Evolutionary conservation across 2,888 invertebrate genomes (phyloP), one percentile per base, ranked within the genome.

Genomic region (Sphaerophoria taeniata): DNA sequence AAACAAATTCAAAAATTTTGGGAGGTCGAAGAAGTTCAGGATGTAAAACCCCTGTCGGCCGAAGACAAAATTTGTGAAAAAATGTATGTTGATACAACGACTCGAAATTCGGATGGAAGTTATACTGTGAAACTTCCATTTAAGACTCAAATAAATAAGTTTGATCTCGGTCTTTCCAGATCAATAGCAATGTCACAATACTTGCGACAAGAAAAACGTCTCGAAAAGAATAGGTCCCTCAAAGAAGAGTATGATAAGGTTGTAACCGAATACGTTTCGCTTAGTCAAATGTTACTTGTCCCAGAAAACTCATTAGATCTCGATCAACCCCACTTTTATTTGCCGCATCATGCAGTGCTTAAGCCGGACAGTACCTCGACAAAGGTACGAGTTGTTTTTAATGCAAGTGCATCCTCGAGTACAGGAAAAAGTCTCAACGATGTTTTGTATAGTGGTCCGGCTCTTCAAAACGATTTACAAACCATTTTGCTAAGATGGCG

Each of bases 381-480:
- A 24, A 80, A 65, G 14, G 34, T 75, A 0, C 24, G 77, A 9
- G 67, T 85, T 4, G 79, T 78, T 14, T 82, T 82, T 34, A 81
- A 85, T 47, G 73, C 70, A 89, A 58, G 58, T 16, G 24, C 73
- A 1, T 55, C 24, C 34, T 47, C 51, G 3, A 51, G 58, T 0
- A 47, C 71, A 4, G 74, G 87, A 9, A 36, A 77, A 11, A 86
- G 87, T 14, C 39, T 88, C 5, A 89, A 89, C 65, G 87, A 39
- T 9, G 6, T 71, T 11, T 80, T 89, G 43, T 63, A 84, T 56
- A 51, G 73, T 4, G 90, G 90, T 0, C 89, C 89, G 3, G 56
- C 75, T 1, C n/a, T 89, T 7, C 88, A 89, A 71, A 71, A 87
- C 1, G 83, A 88, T 51, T 33, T 89, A 3, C 33, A 61, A 6